phyloP scores from a whole-genome alignment of 2,797 vertebrate species.

The Scyliorhinus canicula region DNA sequence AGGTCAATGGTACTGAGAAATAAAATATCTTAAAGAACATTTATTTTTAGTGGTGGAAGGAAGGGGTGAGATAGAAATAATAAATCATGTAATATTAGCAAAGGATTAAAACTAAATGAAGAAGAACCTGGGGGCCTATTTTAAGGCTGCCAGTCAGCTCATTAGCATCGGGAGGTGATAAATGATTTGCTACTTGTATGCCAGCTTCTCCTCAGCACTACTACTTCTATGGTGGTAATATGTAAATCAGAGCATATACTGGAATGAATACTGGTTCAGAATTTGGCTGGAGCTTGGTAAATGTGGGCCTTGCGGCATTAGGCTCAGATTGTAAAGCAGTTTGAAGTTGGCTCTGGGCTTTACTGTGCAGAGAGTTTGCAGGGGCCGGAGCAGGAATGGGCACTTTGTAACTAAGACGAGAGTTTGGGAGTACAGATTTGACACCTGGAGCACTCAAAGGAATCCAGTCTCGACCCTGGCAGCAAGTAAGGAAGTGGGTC shows the following conservation, averaged over 20 bases:
- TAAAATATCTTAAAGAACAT: not conserved
- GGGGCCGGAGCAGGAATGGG: not conserved
- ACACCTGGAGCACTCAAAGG: not conserved
- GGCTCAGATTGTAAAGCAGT: not conserved
- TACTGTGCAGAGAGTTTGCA: not conserved
- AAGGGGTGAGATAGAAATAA: not conserved
- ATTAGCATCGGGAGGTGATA: not conserved
- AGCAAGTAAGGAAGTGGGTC: not conserved
- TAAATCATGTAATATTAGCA: not conserved
- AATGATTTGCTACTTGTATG: not conserved
- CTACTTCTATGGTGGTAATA: not conserved
- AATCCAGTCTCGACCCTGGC: not conserved
- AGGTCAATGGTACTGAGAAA: not conserved
- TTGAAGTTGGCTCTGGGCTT: not conserved
- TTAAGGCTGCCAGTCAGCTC: not conserved
- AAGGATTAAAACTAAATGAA: constrained; percentile 10
- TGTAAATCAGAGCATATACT: not conserved
- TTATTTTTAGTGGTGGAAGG: not conserved
- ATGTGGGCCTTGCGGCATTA: not conserved
- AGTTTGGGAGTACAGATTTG: not conserved
- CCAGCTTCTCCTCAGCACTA: not conserved
- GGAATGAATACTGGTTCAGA: not conserved
- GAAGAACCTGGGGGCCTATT: not conserved
- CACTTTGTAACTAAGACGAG: not conserved
- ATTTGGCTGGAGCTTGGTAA: not conserved